A percentile compares a stretch with the other conserved stretches of the same genome.
phyloP scores from a whole-genome alignment of 2,797 vertebrate genomes.

The Furcifer pardalis region DNA sequence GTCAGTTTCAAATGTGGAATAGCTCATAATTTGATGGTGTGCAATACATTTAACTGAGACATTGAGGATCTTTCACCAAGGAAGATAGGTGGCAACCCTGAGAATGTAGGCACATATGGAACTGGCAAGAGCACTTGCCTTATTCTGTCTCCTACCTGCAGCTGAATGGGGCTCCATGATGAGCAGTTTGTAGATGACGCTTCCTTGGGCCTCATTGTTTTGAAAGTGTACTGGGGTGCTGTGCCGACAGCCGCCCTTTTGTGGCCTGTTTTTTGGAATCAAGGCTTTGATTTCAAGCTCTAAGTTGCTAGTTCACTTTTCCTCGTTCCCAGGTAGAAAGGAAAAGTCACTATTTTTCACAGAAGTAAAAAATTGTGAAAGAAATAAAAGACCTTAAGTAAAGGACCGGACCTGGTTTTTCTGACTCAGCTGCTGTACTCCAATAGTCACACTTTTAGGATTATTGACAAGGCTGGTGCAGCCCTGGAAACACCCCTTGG shows the following conservation, averaged over 20 bases:
- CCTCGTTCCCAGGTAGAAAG: neutral
- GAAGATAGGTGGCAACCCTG: neutral
- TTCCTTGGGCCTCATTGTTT: neutral
- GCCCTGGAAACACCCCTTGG: neutral
- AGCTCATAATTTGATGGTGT: neutral
- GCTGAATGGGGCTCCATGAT: neutral
- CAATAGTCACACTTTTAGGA: neutral
- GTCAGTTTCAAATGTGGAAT: neutral
- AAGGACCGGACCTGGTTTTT: slow-evolving; percentile 1
- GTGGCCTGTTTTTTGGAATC: accelerated
- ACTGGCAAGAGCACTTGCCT: neutral
- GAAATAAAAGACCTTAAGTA: no score
- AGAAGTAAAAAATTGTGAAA: neutral
- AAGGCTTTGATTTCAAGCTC: neutral
- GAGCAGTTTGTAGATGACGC: neutral
- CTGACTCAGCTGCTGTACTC: neutral
- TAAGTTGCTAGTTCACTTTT: neutral
- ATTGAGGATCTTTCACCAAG: slow-evolving; percentile 9
- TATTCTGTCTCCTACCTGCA: neutral
- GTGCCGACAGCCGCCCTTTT: neutral
- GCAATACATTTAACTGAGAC: neutral
- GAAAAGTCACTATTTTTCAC: neutral
- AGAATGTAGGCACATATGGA: neutral
- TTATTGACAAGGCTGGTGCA: neutral
- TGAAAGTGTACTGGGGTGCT: neutral